A percentile compares a stretch with the other conserved stretches of the same genome.
phyloP scores from a whole-genome alignment of 2,888 invertebrate genomes.

The Adelognathus sp. region DNA sequence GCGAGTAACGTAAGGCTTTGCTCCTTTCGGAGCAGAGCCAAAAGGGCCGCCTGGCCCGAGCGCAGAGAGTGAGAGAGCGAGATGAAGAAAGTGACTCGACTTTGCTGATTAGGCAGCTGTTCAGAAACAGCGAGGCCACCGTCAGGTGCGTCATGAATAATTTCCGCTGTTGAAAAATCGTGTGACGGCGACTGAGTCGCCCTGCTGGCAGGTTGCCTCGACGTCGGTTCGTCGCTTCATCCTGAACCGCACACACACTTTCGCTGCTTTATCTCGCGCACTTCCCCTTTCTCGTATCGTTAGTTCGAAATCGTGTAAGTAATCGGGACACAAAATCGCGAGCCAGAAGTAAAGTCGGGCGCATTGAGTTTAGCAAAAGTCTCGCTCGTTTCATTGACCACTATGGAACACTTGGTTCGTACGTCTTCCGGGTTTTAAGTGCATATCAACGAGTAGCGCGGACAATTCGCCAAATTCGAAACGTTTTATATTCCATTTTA shows the following conservation, averaged over 20 bases:
- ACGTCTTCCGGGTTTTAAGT: conserved; percentile 51
- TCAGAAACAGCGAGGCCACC: conserved; percentile 34
- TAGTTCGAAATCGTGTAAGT: conserved; percentile 13
- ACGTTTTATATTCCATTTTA: background rate
- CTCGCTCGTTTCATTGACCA: conserved; percentile 32
- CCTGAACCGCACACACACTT: background rate
- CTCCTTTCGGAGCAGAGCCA: background rate
- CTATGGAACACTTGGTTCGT: conserved; percentile 35
- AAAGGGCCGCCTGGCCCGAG: conserved; percentile 22
- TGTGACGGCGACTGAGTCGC: conserved; percentile 34
- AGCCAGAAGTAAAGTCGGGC: conserved; percentile 40
- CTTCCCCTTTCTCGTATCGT: conserved; percentile 36
- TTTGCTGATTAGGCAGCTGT: conserved; percentile 58
- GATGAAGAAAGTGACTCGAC: no score
- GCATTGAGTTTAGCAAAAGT: conserved; percentile 8
- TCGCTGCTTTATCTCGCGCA: background rate
- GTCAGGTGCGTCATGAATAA: conserved; percentile 60
- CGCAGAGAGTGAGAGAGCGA: conserved; percentile 22
- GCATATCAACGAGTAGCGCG: conserved; percentile 46
- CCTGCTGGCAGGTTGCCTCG: conserved; percentile 49
- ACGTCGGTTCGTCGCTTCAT: conserved; percentile 16
- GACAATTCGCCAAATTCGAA: conserved; percentile 20
- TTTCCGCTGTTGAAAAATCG: conserved; percentile 54
- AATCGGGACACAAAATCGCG: conserved; percentile 20
- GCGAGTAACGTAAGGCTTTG: background rate